Percentiles rank a stretch among this genome's conserved stretches.
phyloP scores from a whole-genome alignment of 1,140 invertebrate genomes.

The Papilio xuthus region DNA sequence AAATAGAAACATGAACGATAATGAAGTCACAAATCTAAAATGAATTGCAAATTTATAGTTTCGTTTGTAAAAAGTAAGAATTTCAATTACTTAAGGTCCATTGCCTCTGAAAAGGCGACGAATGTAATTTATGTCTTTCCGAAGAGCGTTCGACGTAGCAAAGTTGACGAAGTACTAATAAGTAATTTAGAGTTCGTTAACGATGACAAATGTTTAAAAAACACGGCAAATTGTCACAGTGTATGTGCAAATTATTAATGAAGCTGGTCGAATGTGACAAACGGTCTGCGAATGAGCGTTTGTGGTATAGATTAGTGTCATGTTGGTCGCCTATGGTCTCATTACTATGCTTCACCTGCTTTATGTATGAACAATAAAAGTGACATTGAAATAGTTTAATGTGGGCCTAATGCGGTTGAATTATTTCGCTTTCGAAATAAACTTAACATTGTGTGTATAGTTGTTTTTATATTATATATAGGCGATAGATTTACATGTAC shows the following conservation, averaged over 20 bases:
- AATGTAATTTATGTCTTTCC: conserved; percentile 53
- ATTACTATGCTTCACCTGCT: conserved; percentile 51
- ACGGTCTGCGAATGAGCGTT: conserved; percentile 53
- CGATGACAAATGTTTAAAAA: conserved; percentile 72
- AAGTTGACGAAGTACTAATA: conserved; percentile 50
- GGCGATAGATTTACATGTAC: neutral
- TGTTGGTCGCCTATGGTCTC: conserved; percentile 37
- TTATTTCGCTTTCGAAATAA: conserved; percentile 28
- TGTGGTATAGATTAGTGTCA: conserved; percentile 53
- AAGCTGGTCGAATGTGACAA: conserved; percentile 63
- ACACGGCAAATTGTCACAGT: conserved; percentile 63
- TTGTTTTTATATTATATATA: neutral
- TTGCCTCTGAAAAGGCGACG: conserved; percentile 48
- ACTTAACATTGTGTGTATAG: neutral
- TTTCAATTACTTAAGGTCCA: conserved; percentile 55
- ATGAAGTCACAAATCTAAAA: conserved; percentile 38
- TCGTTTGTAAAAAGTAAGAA: conserved; percentile 45
- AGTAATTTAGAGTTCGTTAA: conserved; percentile 62
- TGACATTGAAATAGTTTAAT: conserved; percentile 37
- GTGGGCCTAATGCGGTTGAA: conserved; percentile 19
- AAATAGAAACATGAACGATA: conserved; percentile 28
- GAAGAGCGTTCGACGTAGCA: conserved; percentile 48
- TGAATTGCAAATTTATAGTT: conserved; percentile 35
- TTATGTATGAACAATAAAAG: conserved; percentile 36
- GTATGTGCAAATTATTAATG: conserved; percentile 66